These are phyloP conservation scores for Drosophila siamana DNA, from an alignment of 2,888 invertebrate genomes.

Conservation along the genomic window DNA sequence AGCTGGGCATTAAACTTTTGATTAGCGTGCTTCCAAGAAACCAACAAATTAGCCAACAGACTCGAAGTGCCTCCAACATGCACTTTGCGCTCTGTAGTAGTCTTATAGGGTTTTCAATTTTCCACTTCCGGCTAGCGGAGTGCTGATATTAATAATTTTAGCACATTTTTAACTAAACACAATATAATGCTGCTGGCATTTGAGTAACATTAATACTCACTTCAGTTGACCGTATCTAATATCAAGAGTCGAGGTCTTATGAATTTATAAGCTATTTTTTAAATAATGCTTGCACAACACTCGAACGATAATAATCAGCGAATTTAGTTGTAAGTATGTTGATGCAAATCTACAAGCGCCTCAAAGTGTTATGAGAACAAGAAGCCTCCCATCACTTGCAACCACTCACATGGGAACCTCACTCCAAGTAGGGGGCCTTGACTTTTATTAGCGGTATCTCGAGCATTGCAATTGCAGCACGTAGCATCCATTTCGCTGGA, in stretches of 20 bases:
- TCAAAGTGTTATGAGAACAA: slow-evolving; percentile 54
- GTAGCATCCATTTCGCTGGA: slow-evolving; percentile 67
- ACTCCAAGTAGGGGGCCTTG: slow-evolving; percentile 44
- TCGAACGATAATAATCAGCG: slow-evolving; percentile 22
- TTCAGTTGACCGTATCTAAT: no score
- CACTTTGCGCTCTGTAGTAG: slow-evolving; percentile 25
- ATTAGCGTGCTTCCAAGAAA: slow-evolving; percentile 75
- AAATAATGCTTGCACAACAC: neutral
- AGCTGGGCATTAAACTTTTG: slow-evolving; percentile 68
- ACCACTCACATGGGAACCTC: slow-evolving; percentile 48
- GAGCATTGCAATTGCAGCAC: slow-evolving; percentile 68
- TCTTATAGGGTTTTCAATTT: slow-evolving; percentile 24
- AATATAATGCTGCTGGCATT: no score
- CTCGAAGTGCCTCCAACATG: slow-evolving; percentile 37
- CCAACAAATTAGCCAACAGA: slow-evolving; percentile 66
- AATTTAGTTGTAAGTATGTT: slow-evolving; percentile 54
- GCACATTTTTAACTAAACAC: slow-evolving; percentile 35
- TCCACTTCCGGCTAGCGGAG: slow-evolving; percentile 43
- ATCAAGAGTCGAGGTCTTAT: no score
- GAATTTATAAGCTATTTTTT: no score
- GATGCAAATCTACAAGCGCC: slow-evolving; percentile 53
- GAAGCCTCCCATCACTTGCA: slow-evolving; percentile 4
- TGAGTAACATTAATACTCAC: no score
- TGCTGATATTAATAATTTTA: slow-evolving; percentile 37
- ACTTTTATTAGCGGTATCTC: slow-evolving; percentile 62